These are phyloP conservation scores for Syrrhaptes paradoxus DNA, from an alignment of 2,113 vertebrate genomes.

Conservation along the genomic window DNA sequence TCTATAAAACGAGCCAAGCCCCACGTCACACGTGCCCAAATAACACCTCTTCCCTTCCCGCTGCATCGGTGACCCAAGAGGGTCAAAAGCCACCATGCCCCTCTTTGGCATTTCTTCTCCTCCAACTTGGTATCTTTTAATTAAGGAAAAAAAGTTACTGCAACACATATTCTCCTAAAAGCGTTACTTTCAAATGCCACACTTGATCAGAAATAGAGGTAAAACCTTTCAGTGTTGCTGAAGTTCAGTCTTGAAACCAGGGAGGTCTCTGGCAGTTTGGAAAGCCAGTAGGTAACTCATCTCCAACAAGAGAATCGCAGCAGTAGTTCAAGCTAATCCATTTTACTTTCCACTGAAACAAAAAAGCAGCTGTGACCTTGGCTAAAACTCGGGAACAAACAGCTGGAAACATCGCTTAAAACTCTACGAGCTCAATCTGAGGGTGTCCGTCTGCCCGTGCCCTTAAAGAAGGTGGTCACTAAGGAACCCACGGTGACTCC, in stretches of 20 bases:
- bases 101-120: slow-evolving; percentile 26
- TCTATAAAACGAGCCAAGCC: background rate
- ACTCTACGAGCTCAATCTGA: background rate
- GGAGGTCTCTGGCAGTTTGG: background rate
- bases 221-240: background rate
- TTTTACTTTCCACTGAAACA: background rate
- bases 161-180: background rate
- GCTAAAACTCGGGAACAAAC: background rate
- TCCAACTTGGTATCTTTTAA: background rate
- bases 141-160: background rate
- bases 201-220: background rate
- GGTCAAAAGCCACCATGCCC: background rate
- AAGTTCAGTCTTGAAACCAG: background rate
- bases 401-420: background rate
- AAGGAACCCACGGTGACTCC: background rate
- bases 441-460: background rate
- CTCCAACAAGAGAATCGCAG: slow-evolving; percentile 29
- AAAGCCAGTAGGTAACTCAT: slow-evolving; percentile 9
- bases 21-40: background rate
- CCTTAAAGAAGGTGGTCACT: background rate
- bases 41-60: background rate
- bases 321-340: slow-evolving; percentile 20
- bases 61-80: background rate
- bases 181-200: background rate
- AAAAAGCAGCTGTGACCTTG: slow-evolving; percentile 47